Evolutionary conservation across 2,888 invertebrate species (phyloP).

Genomic region (Eupithecia tripunctaria): DNA sequence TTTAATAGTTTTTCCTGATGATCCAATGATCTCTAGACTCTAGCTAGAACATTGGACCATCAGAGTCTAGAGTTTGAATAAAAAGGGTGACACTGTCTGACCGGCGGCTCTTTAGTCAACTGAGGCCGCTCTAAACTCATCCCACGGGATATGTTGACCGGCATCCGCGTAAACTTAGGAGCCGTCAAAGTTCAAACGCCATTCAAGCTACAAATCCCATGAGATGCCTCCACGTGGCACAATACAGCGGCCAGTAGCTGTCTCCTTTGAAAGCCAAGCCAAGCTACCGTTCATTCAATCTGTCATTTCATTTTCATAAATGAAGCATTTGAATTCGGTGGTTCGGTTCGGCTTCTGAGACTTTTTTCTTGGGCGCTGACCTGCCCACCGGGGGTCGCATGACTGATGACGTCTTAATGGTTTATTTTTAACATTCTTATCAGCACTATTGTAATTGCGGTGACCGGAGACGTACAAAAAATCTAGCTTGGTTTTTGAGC

Average conservation of each 20-base stretch:
- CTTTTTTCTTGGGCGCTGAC: conserved; percentile 77
- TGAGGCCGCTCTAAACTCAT: too few relatives aligned
- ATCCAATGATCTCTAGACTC: too few relatives aligned
- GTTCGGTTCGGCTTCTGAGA: conserved; percentile 57
- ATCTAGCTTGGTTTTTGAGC: conserved; percentile 21
- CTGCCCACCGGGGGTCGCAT: conserved; percentile 81
- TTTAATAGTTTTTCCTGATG: too few relatives aligned
- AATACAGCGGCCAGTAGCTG: conserved; percentile 71
- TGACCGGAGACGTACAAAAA: conserved; percentile 40
- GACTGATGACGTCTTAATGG: conserved; percentile 83
- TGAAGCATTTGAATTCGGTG: conserved; percentile 81
- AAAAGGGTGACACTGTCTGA: not conserved
- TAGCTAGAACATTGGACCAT: too few relatives aligned
- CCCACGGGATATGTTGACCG: too few relatives aligned
- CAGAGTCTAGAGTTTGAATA: not conserved
- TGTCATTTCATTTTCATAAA: conserved; percentile 84
- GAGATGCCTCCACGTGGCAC: conserved; percentile 68
- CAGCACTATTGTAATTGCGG: conserved; percentile 73
- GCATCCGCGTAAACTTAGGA: conserved; percentile 3
- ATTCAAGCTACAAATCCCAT: conserved; percentile 47
- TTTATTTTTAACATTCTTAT: conserved; percentile 83
- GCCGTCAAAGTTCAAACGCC: conserved; percentile 42
- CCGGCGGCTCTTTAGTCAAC: too few relatives aligned
- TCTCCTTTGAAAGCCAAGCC: conserved; percentile 66
- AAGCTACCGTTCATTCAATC: conserved; percentile 76